These are phyloP conservation scores for Galerucella calmariensis DNA, from an alignment of 2,888 invertebrate genomes.

Conservation along the genomic window DNA sequence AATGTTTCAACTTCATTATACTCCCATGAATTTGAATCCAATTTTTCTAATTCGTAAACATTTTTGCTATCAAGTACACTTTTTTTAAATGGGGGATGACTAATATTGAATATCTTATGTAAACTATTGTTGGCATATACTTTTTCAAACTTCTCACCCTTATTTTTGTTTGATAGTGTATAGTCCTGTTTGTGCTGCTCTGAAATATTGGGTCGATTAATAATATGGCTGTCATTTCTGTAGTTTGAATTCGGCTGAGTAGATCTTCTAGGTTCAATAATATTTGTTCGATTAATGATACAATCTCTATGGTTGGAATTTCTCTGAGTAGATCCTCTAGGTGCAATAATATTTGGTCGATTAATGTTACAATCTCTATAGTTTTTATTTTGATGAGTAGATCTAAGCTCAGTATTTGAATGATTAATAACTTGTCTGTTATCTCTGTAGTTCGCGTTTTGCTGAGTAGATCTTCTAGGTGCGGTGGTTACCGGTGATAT, in stretches of 20 bases:
- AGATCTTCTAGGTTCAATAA: no score
- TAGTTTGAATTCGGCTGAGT: no score
- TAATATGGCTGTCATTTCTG: no score
- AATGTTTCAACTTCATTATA: neutral
- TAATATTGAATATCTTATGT: neutral
- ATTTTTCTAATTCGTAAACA: slow-evolving; percentile 1
- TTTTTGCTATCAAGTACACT: neutral
- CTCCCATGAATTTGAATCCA: slow-evolving; percentile 5
- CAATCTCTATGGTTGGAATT: neutral
- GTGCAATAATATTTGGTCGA: neutral
- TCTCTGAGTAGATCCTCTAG: neutral
- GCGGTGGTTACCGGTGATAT: no score
- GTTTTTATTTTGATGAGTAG: neutral
- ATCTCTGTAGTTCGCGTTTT: neutral
- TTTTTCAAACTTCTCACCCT: neutral
- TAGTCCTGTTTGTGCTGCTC: neutral
- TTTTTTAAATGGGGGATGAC: neutral
- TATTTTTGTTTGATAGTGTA: neutral
- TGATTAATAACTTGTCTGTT: neutral
- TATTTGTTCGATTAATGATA: neutral
- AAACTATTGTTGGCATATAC: neutral
- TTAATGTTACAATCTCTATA: neutral
- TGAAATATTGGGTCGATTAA: no score
- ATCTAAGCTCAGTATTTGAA: neutral
- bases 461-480: neutral